Base-by-base conservation (phyloP, 1,140 invertebrate genomes). In the Lepeophtheirus salmonis region DNA sequence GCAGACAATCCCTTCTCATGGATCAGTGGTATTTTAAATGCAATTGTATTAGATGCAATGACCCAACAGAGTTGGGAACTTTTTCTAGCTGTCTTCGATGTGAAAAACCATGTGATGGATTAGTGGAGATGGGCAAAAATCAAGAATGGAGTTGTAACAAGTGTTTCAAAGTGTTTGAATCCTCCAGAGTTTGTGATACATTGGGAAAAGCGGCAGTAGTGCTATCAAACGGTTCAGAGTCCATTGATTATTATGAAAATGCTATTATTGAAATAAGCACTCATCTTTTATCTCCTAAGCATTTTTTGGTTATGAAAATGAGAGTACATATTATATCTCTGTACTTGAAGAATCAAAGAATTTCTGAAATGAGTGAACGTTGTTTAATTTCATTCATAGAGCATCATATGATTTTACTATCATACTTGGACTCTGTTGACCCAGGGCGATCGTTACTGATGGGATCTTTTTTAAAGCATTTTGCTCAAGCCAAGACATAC, bases 11-110 rank as follows among this genome's bases (percentile, higher is more conserved):
- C 30, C 50, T 18, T 52, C 20, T 52, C 12, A 52, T 18, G 21
- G 50, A 22, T 16, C 20, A 57, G n/a, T 57, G 55, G 55, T 57
- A 57, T 16, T 57, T 57, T 18, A 17, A 57, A 12, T 57, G 55
- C 55, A 48, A 26, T n/a, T 57, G 55, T 23, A 3, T 57, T 14
- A 13, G 55, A 10, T 57, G 55, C 26, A 13, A 12, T 3, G 55
- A 57, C 25, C 55, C 55, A 20, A 57, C 55, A 24, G 55, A 57
- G 20, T 17, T 57, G 2, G 3, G 26, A 14, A 57, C 55, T 3
- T 57, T 50, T 4, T 21, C 25, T 17, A 57, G 55, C 25, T 21
- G 17, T 41, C 55, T 57, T 17, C 16, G 13, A 16, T 57, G 55
- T 41, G 55, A 57, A 30, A 16, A 14, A 13, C 25, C 20, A 17